Evolutionary conservation across 2,888 invertebrate genomes (phyloP), one percentile per base, ranked within the genome.

Genomic region (Tetranychus piercei): DNA sequence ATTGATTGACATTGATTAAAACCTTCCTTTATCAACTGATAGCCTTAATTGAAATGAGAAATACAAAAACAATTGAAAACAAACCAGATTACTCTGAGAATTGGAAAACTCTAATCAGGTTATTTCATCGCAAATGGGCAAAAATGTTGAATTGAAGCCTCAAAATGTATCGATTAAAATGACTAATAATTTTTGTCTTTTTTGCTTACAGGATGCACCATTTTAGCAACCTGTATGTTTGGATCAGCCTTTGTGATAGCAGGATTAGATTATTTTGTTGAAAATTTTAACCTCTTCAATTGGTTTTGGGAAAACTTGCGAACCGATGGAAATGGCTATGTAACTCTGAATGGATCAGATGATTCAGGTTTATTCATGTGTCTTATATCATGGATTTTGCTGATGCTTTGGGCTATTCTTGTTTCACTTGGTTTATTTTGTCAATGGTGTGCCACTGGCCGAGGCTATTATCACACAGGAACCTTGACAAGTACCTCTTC

Each of bases 241-340:
- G 90, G 90, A 43, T 88, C 88, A 23, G 89, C 89, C 8, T 86
- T 89, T 75, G 85, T 90, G 78, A 86, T 88, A 11, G 86, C 86
- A 18, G 86, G 88, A 4, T 84, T 89, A 75, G 90, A 90, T 83
- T 90, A 89, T 82, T 89, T 89, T 82, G 85, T 90, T 76, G 89
- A 90, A 81, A 85, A 87, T 80, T 85, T 88, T 82, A 83, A 87
- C 80, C 87, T 88, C 86, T 85, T 84, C 77, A 75, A 80, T 79
- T 89, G 89, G 88, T 85, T 88, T 64, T 88, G 88, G 88, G 87
- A 88, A 78, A 43, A 79, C 79, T 77, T 79, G 79, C 74, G 79
- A 79, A 44, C 78, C 78, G 23, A 78, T 76, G 64, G 75, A 77
- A 72, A 72, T 77, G 73, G 75, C 44, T 7, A 66, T 45, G 73